Evolutionary conservation across 2,888 invertebrate genomes (phyloP).

Genomic region (Thecophora atra): DNA sequence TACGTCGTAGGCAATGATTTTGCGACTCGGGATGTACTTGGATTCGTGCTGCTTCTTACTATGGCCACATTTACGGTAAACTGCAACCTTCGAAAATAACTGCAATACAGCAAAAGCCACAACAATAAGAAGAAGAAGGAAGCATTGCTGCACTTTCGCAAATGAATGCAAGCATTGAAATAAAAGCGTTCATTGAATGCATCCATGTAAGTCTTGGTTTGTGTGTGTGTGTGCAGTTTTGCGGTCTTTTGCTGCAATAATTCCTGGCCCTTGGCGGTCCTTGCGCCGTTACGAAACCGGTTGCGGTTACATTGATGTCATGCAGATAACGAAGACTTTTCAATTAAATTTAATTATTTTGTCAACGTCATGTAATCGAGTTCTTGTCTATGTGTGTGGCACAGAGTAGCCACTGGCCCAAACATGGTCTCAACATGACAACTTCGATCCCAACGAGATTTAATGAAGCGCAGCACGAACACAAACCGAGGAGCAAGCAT

Average conservation of each 20-base stretch:
- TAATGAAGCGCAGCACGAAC: too few relatives aligned
- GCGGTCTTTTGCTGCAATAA: slow-evolving; percentile 13
- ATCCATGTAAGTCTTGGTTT: too few relatives aligned
- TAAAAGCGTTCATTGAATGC: not conserved
- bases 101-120: not conserved
- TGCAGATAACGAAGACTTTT: slow-evolving; percentile 38
- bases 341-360: slow-evolving; percentile 45
- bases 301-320: slow-evolving; percentile 30
- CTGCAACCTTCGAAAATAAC: slow-evolving; percentile 8
- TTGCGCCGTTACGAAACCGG: slow-evolving; percentile 19
- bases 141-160: not conserved
- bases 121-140: too few relatives aligned
- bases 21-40: too few relatives aligned
- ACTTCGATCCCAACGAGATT: too few relatives aligned
- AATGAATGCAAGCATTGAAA: slow-evolving; percentile 30
- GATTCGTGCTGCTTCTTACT: too few relatives aligned
- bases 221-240: slow-evolving; percentile 10
- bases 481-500: too few relatives aligned
- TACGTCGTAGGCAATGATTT: too few relatives aligned
- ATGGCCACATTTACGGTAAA: slow-evolving; percentile 17
- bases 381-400: not conserved
- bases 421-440: too few relatives aligned
- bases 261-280: slow-evolving; percentile 3
- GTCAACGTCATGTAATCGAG: slow-evolving; percentile 40
- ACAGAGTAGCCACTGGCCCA: too few relatives aligned